Evolutionary conservation across 2,113 vertebrate genomes (phyloP).

Genomic region (Nothocercus julius): DNA sequence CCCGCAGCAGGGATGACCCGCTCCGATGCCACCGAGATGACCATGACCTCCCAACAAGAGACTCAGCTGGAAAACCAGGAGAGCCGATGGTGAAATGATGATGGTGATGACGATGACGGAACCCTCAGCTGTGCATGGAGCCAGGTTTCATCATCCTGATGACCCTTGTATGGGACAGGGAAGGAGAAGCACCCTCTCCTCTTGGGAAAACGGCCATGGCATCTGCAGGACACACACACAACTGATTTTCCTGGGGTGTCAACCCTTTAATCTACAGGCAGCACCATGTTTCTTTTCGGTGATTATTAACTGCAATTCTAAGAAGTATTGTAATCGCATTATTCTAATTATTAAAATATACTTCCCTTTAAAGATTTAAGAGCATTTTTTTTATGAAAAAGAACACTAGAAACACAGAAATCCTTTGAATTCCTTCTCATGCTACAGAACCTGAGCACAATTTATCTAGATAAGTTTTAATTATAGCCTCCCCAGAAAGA

Average conservation of each 20-base stretch:
- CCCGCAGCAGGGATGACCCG: no score
- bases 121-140: background rate
- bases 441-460: slow-evolving; percentile 26
- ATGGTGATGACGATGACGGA: no score
- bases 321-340: slow-evolving; percentile 32
- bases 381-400: background rate
- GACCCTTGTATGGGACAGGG: background rate
- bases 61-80: background rate
- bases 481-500: slow-evolving; percentile 56
- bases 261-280: background rate
- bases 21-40: background rate
- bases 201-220: background rate
- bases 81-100: background rate
- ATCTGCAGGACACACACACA: background rate
- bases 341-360: slow-evolving; percentile 50
- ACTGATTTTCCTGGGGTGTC: background rate
- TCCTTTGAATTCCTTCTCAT: slow-evolving; percentile 8
- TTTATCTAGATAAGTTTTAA: slow-evolving; percentile 65
- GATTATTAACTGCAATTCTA: slow-evolving; percentile 33
- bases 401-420: background rate
- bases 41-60: background rate
- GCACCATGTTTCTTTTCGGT: background rate
- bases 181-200: background rate
- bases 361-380: slow-evolving; percentile 36
- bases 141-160: background rate